A percentile compares a stretch with the other conserved stretches of the same genome.
These are phyloP conservation scores for Xenopus laevis DNA, from an alignment of 2,113 vertebrate species.

Conservation along the genomic window DNA sequence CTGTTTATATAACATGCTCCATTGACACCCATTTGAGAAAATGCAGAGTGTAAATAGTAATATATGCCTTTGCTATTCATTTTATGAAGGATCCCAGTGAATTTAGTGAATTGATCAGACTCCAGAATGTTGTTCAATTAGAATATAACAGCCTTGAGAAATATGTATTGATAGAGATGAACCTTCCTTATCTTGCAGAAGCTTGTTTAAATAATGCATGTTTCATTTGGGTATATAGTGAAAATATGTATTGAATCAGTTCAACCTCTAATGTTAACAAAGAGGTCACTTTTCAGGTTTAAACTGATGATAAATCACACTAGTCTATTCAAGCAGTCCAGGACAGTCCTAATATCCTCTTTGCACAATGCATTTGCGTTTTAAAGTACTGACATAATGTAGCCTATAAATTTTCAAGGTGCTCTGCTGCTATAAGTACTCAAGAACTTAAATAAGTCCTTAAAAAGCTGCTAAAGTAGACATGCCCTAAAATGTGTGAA, in stretches of 20 bases:
- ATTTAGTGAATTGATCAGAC: background rate
- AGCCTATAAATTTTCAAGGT: slow-evolving; percentile 2
- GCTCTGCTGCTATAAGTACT: background rate
- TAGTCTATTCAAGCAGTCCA: background rate
- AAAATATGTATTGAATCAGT: background rate
- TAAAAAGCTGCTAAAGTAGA: background rate
- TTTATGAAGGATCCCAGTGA: background rate
- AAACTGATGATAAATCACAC: slow-evolving; percentile 4
- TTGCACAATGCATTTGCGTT: background rate
- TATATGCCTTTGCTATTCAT: background rate
- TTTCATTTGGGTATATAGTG: background rate
- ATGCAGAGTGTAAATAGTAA: background rate
- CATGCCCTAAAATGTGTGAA: background rate
- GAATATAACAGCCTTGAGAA: background rate
- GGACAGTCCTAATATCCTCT: background rate
- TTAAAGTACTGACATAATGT: slow-evolving; percentile 5
- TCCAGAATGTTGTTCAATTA: background rate
- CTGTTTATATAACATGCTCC: background rate
- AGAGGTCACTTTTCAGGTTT: slow-evolving; percentile 9
- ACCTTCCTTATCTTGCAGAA: background rate
- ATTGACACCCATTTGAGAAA: background rate
- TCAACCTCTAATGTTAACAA: slow-evolving; percentile 11
- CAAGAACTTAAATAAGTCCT: background rate
- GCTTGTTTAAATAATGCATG: slow-evolving; percentile 11
- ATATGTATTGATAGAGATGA: slow-evolving; percentile 3